Conservation (phyloP, 2,113 vertebrate genomes). For the Ammodytes marinus region DNA sequence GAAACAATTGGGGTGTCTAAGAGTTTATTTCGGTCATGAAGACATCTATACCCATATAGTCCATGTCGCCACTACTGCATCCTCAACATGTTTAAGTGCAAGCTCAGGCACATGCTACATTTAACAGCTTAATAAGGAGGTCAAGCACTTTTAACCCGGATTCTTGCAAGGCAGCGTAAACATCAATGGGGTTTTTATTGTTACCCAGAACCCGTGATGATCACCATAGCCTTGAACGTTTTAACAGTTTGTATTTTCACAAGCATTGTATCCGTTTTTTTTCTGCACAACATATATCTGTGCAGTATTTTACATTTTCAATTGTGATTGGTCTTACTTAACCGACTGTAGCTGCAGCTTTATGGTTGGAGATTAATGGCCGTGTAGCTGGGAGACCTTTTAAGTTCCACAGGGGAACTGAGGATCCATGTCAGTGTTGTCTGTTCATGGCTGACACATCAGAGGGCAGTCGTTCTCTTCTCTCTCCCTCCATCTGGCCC, state of each 20-base stretch:
- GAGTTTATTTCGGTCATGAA: neutral
- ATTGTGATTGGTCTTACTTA: neutral
- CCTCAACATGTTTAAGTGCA: constrained; percentile 6
- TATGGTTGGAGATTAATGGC: constrained; percentile 49
- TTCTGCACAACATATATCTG: neutral
- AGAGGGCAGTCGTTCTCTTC: constrained; percentile 27
- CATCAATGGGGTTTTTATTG: neutral
- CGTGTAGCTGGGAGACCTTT: constrained; percentile 32
- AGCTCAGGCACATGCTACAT: constrained; percentile 5
- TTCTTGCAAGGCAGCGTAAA: neutral
- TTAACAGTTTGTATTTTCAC: neutral
- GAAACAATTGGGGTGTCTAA: constrained; percentile 13
- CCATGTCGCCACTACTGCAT: neutral
- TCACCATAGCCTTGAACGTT: neutral
- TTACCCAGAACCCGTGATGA: neutral
- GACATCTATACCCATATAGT: constrained; percentile 10
- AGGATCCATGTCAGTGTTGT: constrained; percentile 25
- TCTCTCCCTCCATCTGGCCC: constrained; percentile 30
- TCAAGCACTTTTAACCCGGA: neutral
- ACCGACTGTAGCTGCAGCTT: constrained; percentile 29
- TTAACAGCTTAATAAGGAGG: constrained; percentile 2
- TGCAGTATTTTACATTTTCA: neutral
- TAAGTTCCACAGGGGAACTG: constrained; percentile 32
- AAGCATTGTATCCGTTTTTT: neutral
- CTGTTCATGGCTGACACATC: constrained; percentile 40